phyloP scores from a whole-genome alignment of 2,797 vertebrate genomes.

The Notolabrus celidotus region DNA sequence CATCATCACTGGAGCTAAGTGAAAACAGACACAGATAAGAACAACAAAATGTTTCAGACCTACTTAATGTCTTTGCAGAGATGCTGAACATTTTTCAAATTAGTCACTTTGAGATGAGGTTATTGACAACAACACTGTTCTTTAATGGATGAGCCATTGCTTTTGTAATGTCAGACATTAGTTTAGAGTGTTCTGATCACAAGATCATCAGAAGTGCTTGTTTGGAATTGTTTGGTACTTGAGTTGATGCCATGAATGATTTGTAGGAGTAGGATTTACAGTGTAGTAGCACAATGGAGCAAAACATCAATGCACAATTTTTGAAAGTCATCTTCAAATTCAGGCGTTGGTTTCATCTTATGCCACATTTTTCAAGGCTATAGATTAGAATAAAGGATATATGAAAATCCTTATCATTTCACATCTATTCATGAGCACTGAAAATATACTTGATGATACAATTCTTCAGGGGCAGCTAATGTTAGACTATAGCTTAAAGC shows the following conservation, averaged over 20 bases:
- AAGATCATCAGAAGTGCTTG: not conserved
- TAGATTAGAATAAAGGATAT: no score
- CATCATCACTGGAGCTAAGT: conserved; percentile 76
- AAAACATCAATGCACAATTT: not conserved
- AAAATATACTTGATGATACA: no score
- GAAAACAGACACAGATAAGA: conserved; percentile 69
- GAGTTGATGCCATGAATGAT: not conserved
- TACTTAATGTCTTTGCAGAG: conserved; percentile 21
- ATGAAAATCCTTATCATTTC: no score
- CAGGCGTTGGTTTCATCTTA: no score
- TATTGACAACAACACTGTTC: not conserved
- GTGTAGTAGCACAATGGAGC: not conserved
- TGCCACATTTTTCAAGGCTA: no score
- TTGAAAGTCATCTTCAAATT: no score
- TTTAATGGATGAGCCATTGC: conserved; percentile 9
- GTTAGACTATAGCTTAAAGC: no score
- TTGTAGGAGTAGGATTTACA: not conserved
- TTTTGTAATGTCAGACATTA: not conserved
- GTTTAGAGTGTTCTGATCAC: not conserved
- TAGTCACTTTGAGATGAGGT: not conserved
- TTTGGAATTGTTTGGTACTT: not conserved
- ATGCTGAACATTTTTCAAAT: conserved; percentile 14
- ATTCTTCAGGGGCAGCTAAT: no score
- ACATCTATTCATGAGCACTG: no score
- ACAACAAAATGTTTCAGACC: conserved; percentile 52